A percentile compares a stretch with the other conserved stretches of the same genome.
Conservation (phyloP, 2,113 vertebrate genomes). For the Turnix velox region DNA sequence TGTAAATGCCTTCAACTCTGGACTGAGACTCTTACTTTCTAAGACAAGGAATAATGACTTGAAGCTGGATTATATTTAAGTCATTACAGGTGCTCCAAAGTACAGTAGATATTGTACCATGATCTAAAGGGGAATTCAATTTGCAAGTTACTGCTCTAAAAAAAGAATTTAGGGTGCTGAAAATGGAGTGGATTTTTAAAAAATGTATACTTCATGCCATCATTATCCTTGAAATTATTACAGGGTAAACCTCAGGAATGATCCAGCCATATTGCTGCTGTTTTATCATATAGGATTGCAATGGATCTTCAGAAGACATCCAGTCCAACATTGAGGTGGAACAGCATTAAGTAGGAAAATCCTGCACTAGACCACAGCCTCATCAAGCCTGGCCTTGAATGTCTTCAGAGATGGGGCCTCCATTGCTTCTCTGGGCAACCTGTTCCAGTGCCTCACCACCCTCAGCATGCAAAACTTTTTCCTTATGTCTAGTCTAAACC, state of each 20-base stretch:
- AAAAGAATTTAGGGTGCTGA: background rate
- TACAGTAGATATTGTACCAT: background rate
- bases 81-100: background rate
- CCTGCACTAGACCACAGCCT: no score
- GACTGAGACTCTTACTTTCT: background rate
- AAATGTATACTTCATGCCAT: background rate
- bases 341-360: no score
- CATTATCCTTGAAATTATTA: background rate
- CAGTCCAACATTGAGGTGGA: no score
- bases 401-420: no score
- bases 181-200: background rate
- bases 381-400: no score
- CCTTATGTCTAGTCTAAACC: no score
- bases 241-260: background rate
- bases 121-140: background rate
- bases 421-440: no score
- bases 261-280: background rate
- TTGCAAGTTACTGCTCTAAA: background rate
- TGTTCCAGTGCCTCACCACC: no score
- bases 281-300: no score
- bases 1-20: background rate
- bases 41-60: background rate
- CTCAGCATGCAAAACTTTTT: no score
- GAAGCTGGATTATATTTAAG: background rate
- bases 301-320: no score